Conservation (phyloP, 2,113 vertebrate species). For the Melanerpes aurifrons region DNA sequence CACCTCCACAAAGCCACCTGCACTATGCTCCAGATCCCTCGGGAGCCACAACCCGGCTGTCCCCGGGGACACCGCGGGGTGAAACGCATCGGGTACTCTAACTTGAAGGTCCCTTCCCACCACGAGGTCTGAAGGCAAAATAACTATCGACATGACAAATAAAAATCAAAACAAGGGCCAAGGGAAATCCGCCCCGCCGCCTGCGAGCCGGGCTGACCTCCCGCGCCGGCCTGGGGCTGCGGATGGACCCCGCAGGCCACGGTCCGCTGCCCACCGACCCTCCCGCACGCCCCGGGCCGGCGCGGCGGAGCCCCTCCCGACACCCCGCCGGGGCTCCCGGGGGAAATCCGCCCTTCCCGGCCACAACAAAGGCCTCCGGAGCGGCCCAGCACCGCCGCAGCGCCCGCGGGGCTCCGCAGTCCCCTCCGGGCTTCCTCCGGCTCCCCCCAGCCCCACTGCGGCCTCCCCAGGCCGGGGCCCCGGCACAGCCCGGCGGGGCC, state of each 20-base stretch:
- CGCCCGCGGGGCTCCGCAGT: neutral
- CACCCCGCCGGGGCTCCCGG: neutral
- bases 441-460: too few species aligned
- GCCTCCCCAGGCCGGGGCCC: neutral
- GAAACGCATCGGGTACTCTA: neutral
- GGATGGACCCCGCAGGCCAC: too few species aligned
- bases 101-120: neutral
- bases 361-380: conserved; percentile 43
- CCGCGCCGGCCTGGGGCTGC: neutral
- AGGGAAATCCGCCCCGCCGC: neutral
- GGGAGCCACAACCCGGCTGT: neutral
- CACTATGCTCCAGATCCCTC: accelerated
- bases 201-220: neutral
- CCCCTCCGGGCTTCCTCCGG: neutral
- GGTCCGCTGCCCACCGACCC: neutral
- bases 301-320: neutral
- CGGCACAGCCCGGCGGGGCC: neutral
- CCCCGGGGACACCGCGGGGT: neutral
- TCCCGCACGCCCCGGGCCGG: neutral
- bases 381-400: neutral
- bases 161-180: neutral
- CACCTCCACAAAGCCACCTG: accelerated
- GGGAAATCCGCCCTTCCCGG: neutral
- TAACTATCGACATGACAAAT: neutral
- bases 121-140: neutral